phyloP scores from a whole-genome alignment of 2,113 vertebrate species.

The Protobothrops flavoviridis region DNA sequence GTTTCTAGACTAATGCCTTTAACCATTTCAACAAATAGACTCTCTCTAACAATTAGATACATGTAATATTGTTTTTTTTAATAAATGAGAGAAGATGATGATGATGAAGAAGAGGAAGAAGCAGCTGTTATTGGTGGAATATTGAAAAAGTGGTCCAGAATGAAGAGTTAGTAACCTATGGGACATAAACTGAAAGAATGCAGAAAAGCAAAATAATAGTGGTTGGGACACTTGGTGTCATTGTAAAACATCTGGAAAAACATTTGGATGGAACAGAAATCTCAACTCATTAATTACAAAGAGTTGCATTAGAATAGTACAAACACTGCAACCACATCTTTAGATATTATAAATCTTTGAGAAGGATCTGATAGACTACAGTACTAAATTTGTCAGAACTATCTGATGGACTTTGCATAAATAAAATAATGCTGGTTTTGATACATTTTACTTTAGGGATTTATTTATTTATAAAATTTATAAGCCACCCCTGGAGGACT shows the following conservation, averaged over 20 bases:
- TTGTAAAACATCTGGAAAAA: not conserved
- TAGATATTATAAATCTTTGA: not conserved
- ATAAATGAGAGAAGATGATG: constrained; percentile 22
- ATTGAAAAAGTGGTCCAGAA: not conserved
- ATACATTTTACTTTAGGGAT: not conserved
- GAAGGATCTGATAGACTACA: not conserved
- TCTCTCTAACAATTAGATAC: not conserved
- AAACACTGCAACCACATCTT: not conserved
- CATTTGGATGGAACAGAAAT: not conserved
- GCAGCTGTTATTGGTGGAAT: not conserved
- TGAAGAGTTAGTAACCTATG: not conserved
- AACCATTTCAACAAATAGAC: not conserved
- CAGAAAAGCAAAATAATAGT: not conserved
- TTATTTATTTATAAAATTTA: not conserved
- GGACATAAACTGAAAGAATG: not conserved
- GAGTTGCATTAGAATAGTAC: not conserved
- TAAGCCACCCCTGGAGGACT: not conserved
- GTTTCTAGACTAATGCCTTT: not conserved
- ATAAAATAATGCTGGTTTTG: not conserved
- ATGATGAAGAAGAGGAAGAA: too few relatives aligned
- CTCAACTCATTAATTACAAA: not conserved
- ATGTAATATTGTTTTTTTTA: constrained; percentile 42
- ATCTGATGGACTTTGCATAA: not conserved
- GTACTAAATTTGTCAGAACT: not conserved
- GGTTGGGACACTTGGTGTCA: not conserved